Evolutionary conservation across 1,140 invertebrate species (phyloP).

Genomic region (Periplaneta americana): DNA sequence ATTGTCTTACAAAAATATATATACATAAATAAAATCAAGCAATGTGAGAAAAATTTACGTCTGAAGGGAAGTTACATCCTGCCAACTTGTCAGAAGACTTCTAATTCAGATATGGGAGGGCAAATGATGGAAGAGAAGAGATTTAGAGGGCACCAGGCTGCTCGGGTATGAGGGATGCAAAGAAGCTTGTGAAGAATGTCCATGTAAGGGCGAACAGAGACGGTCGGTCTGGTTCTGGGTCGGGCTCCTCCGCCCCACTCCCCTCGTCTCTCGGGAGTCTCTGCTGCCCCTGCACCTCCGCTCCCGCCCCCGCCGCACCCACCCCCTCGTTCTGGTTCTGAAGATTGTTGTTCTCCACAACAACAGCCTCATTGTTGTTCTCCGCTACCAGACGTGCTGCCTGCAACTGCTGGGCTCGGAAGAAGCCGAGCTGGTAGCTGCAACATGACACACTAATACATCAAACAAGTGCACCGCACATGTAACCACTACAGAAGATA

Average conservation of each 20-base stretch:
- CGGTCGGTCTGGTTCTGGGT: constrained; percentile 44
- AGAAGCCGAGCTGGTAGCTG: constrained; percentile 17
- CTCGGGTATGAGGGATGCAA: constrained; percentile 71
- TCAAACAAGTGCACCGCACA: too few species aligned
- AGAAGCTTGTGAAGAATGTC: constrained; percentile 71
- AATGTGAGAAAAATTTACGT: not conserved
- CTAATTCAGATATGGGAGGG: not conserved
- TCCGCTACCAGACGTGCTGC: constrained; percentile 23
- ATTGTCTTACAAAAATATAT: not conserved
- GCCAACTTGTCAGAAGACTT: not conserved
- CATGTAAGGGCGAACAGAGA: constrained; percentile 60
- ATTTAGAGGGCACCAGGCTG: constrained; percentile 51
- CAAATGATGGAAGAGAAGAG: not conserved
- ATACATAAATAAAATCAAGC: not conserved
- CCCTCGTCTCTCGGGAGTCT: not conserved
- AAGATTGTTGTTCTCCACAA: constrained; percentile 7
- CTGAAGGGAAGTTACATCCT: not conserved
- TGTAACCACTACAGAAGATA: too few species aligned
- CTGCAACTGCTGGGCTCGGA: constrained; percentile 11
- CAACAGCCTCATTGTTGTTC: constrained; percentile 39
- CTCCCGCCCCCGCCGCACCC: not conserved
- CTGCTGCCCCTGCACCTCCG: not conserved
- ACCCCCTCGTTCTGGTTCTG: not conserved
- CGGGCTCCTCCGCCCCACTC: constrained; percentile 26
- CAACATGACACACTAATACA: not conserved